Evolutionary conservation across 1,140 invertebrate species (phyloP).

Genomic region (Drosophila nannoptera): DNA sequence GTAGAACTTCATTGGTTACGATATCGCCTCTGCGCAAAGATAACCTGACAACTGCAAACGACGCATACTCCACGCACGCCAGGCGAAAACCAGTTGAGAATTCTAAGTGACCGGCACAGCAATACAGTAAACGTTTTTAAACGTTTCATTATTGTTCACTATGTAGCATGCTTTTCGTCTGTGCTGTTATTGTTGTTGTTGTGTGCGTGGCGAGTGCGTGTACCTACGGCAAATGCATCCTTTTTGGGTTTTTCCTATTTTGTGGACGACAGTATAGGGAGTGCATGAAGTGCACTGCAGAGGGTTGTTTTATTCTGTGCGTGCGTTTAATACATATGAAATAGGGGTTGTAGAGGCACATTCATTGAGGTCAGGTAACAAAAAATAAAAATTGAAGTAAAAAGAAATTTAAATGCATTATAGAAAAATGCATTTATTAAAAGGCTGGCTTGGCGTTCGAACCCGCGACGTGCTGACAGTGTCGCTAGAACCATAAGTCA

Average conservation of each 20-base stretch:
- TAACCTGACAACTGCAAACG: slow-evolving; percentile 50
- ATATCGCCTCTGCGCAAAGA: slow-evolving; percentile 80
- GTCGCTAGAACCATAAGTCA: neutral
- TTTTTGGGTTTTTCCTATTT: neutral
- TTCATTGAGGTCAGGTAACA: neutral
- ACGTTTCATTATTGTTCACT: slow-evolving; percentile 15
- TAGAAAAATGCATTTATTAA: neutral
- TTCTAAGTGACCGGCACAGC: slow-evolving; percentile 38
- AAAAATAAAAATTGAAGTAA: neutral
- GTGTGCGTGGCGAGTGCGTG: slow-evolving; percentile 1
- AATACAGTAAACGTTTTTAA: slow-evolving; percentile 22
- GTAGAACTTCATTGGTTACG: slow-evolving; percentile 66
- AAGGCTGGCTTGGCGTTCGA: slow-evolving; percentile 3
- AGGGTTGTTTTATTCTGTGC: neutral
- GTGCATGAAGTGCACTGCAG: neutral
- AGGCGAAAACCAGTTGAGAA: slow-evolving; percentile 56
- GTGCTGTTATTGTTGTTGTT: slow-evolving; percentile 14
- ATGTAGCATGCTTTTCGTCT: slow-evolving; percentile 56
- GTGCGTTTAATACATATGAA: neutral
- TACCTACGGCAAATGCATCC: slow-evolving; percentile 26
- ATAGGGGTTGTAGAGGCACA: neutral
- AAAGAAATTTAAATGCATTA: neutral
- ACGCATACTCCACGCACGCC: slow-evolving; percentile 24
- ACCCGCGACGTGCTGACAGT: neutral
- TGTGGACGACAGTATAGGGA: neutral